phyloP scores from a whole-genome alignment of 2,888 invertebrate species.

The Acronicta aceris region DNA sequence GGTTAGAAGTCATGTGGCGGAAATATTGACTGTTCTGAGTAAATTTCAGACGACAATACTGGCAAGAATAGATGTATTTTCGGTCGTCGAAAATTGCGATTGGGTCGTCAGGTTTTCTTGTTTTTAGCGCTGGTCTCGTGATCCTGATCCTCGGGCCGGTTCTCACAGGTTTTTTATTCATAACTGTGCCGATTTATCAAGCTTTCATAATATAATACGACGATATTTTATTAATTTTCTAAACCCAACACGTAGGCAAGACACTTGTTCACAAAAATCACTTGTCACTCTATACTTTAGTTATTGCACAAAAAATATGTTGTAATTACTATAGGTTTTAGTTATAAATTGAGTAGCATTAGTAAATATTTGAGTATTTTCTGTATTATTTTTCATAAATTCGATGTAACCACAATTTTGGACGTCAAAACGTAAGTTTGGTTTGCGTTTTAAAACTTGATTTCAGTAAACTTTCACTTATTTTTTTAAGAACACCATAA shows the following conservation, averaged over 20 bases:
- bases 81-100: constrained; percentile 65
- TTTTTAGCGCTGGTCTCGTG: constrained; percentile 71
- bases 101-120: constrained; percentile 68
- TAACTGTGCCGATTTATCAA: constrained; percentile 64
- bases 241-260: constrained; percentile 66
- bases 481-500: not conserved
- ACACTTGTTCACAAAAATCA: constrained; percentile 17
- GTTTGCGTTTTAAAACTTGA: constrained; percentile 48
- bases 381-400: constrained; percentile 41
- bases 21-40: constrained; percentile 84
- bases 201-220: constrained; percentile 41
- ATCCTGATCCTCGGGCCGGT: constrained; percentile 81
- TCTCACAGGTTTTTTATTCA: constrained; percentile 81
- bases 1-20: constrained; percentile 84
- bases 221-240: constrained; percentile 34
- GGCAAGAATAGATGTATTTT: constrained; percentile 79
- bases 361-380: constrained; percentile 42
- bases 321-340: constrained; percentile 14
- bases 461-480: constrained; percentile 48
- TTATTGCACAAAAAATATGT: constrained; percentile 21
- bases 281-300: constrained; percentile 19
- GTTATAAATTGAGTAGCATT: constrained; percentile 35
- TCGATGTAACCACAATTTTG: constrained; percentile 49
- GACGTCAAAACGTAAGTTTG: constrained; percentile 58
- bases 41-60: constrained; percentile 81